Conservation (phyloP, 1,140 invertebrate species). For the Anadara kagoshimensis region DNA sequence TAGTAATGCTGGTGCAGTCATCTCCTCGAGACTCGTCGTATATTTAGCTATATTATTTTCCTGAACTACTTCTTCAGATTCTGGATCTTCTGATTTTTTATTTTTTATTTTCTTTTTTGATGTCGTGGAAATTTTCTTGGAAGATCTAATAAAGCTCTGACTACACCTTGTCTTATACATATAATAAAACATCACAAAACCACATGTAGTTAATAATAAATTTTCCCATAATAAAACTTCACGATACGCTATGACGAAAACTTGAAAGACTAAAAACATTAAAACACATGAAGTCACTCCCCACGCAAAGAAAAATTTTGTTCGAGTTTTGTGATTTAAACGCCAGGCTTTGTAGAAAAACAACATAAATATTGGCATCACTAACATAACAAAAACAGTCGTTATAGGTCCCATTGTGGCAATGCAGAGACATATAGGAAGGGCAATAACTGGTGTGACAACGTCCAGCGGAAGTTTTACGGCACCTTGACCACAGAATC, state of each 20-base stretch:
- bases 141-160: slow-evolving; percentile 6
- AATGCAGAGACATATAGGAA: slow-evolving; percentile 57
- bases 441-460: slow-evolving; percentile 52
- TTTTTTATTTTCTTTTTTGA: slow-evolving; percentile 13
- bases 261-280: slow-evolving; percentile 56
- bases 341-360: slow-evolving; percentile 54
- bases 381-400: slow-evolving; percentile 52
- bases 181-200: slow-evolving; percentile 58
- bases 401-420: slow-evolving; percentile 51
- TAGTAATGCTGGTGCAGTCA: slow-evolving; percentile 14
- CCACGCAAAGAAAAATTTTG: slow-evolving; percentile 66
- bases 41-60: slow-evolving; percentile 12
- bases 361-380: slow-evolving; percentile 58
- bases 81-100: slow-evolving; percentile 3
- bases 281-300: slow-evolving; percentile 59
- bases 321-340: slow-evolving; percentile 34
- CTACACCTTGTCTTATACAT: slow-evolving; percentile 50
- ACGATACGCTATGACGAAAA: slow-evolving; percentile 59
- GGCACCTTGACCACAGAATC: slow-evolving; percentile 56
- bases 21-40: slow-evolving; percentile 25
- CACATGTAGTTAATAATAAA: slow-evolving; percentile 53
- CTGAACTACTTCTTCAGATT: background rate
- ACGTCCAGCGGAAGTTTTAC: slow-evolving; percentile 61
- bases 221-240: slow-evolving; percentile 67
- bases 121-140: slow-evolving; percentile 4